These are phyloP conservation scores for Lampris megalopsis DNA, from an alignment of 2,113 vertebrate species.

Conservation along the genomic window DNA sequence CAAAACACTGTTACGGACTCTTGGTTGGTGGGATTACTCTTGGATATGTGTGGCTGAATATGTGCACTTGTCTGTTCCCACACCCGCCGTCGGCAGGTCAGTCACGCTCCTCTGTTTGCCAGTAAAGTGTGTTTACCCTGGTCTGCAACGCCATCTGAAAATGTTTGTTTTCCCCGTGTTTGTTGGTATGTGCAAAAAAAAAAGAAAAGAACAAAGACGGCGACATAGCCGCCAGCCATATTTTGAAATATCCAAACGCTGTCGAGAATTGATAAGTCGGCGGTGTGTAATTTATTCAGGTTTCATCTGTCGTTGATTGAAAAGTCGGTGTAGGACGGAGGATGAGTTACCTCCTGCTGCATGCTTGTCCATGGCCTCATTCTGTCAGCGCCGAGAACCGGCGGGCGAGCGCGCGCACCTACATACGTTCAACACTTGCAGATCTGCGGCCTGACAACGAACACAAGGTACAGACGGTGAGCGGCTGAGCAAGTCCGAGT, in stretches of 20 bases:
- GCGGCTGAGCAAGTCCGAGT: conserved; percentile 28
- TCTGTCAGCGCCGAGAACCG: conserved; percentile 69
- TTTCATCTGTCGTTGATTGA: conserved; percentile 77
- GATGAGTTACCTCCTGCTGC: conserved; percentile 40
- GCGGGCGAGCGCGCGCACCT: neutral
- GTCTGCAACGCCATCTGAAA: conserved; percentile 56
- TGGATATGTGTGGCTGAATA: neutral
- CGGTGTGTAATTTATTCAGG: conserved; percentile 75
- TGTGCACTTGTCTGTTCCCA: neutral
- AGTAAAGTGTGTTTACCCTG: conserved; percentile 68
- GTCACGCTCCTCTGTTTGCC: conserved; percentile 43
- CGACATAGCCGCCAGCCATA: conserved; percentile 72
- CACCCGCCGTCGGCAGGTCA: conserved; percentile 13
- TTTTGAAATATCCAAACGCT: conserved; percentile 68
- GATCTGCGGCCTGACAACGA: conserved; percentile 37
- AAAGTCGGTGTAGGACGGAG: conserved; percentile 57
- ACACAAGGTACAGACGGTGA: neutral
- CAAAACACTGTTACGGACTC: neutral
- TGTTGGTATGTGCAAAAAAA: conserved; percentile 60
- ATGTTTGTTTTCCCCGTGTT: conserved; percentile 76
- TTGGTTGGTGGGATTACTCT: neutral
- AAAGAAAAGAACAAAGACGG: conserved; percentile 9
- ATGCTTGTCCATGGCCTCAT: conserved; percentile 68
- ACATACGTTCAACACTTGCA: conserved; percentile 25
- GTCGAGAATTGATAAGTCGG: conserved; percentile 77